phyloP scores from a whole-genome alignment of 1,140 invertebrate species.

The Trichoplusia ni region DNA sequence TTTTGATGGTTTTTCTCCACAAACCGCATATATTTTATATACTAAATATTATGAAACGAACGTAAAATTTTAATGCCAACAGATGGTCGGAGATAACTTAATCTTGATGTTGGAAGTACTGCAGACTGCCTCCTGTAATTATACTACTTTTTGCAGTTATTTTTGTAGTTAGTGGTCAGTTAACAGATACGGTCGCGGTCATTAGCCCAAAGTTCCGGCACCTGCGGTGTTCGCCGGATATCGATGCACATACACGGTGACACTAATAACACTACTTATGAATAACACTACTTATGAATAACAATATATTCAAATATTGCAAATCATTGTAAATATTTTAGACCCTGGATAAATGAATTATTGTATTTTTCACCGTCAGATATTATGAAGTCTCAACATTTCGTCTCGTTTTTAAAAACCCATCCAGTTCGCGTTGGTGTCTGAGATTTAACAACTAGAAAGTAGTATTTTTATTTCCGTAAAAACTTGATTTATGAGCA shows the following conservation, averaged over 20 bases:
- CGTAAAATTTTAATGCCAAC: not conserved
- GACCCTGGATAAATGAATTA: too few relatives aligned
- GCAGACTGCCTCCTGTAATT: not conserved
- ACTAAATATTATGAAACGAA: too few relatives aligned
- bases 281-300: constrained; percentile 11
- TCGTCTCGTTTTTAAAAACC: too few relatives aligned
- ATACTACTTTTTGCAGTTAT: constrained; percentile 40
- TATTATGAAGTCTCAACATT: not conserved
- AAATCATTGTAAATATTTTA: too few relatives aligned
- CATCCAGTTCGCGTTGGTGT: too few relatives aligned
- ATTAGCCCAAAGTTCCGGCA: constrained; percentile 51
- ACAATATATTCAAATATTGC: too few relatives aligned
- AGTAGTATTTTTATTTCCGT: constrained; percentile 17
- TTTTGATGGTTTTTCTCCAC: too few relatives aligned
- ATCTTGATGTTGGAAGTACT: not conserved
- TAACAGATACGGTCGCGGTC: constrained; percentile 41
- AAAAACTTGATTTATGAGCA: constrained; percentile 7
- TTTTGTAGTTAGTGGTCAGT: constrained; percentile 31
- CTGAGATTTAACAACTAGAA: constrained; percentile 22
- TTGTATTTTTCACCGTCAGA: too few relatives aligned
- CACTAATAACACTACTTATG: constrained; percentile 1
- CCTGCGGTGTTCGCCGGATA: constrained; percentile 37
- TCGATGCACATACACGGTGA: constrained; percentile 33
- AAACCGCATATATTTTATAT: too few relatives aligned
- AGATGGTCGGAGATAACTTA: not conserved